Conservation (phyloP, 1,140 invertebrate species). For the Drosophila nigromelanica region DNA sequence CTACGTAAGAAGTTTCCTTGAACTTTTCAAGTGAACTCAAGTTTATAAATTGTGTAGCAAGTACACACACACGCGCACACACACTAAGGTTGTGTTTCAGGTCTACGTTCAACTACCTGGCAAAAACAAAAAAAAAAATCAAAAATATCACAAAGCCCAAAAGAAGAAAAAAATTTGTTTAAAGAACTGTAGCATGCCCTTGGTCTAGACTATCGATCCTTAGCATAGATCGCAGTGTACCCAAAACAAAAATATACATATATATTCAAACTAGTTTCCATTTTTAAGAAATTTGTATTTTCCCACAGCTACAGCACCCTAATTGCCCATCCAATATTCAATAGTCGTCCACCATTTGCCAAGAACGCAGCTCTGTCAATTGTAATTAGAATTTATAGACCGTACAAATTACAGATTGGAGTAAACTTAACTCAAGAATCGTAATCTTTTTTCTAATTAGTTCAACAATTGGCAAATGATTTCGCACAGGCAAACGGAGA, state of each 20-base stretch:
- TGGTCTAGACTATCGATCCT: constrained; percentile 32
- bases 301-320: constrained; percentile 61
- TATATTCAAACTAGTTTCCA: constrained; percentile 36
- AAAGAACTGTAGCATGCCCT: constrained; percentile 39
- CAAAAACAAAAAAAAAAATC: constrained; percentile 15
- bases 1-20: constrained; percentile 66
- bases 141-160: not conserved
- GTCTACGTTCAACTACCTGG: constrained; percentile 67
- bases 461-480: constrained; percentile 74
- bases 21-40: constrained; percentile 82
- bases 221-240: constrained; percentile 28
- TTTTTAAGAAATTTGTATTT: constrained; percentile 36
- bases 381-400: constrained; percentile 76
- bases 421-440: constrained; percentile 9
- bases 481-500: constrained; percentile 49
- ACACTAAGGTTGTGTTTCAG: constrained; percentile 39
- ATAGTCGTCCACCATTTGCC: constrained; percentile 3
- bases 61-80: constrained; percentile 53
- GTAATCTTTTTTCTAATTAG: constrained; percentile 57
- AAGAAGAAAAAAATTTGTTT: constrained; percentile 31
- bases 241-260: constrained; percentile 5
- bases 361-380: constrained; percentile 54
- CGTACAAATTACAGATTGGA: constrained; percentile 39
- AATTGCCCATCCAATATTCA: constrained; percentile 44
- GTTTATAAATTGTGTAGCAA: constrained; percentile 80